These are phyloP conservation scores for Apus apus DNA, from an alignment of 2,113 vertebrate species.

Conservation along the genomic window DNA sequence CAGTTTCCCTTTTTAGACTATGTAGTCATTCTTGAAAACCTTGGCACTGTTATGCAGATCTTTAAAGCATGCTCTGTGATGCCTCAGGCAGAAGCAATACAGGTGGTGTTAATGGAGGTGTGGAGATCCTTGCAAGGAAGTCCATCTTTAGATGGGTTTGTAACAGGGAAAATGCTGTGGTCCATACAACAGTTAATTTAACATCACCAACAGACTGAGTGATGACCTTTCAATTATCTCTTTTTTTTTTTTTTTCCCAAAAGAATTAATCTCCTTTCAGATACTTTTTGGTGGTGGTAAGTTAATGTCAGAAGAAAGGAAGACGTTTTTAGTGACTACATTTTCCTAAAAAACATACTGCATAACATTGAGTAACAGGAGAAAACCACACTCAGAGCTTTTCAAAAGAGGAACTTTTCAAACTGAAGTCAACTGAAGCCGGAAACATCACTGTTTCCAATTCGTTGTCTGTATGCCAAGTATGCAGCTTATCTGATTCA, in stretches of 20 bases:
- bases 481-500: conserved; percentile 61
- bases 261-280: neutral
- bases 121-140: neutral
- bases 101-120: neutral
- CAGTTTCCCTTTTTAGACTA: neutral
- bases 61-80: neutral
- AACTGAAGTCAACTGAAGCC: conserved; percentile 9
- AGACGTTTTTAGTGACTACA: neutral
- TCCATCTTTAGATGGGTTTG: neutral
- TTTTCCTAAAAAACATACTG: neutral
- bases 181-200: neutral
- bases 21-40: neutral
- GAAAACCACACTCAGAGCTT: neutral
- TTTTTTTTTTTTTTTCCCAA: neutral
- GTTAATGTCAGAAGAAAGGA: neutral
- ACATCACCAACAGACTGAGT: neutral
- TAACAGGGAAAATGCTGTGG: neutral
- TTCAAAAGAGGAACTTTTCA: neutral
- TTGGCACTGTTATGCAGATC: neutral
- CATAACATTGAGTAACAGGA: neutral
- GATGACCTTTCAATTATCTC: neutral
- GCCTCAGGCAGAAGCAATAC: neutral
- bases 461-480: conserved; percentile 44
- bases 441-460: neutral
- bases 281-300: neutral